Conservation (phyloP, 2,797 vertebrate species). For the Spatula clypeata region DNA sequence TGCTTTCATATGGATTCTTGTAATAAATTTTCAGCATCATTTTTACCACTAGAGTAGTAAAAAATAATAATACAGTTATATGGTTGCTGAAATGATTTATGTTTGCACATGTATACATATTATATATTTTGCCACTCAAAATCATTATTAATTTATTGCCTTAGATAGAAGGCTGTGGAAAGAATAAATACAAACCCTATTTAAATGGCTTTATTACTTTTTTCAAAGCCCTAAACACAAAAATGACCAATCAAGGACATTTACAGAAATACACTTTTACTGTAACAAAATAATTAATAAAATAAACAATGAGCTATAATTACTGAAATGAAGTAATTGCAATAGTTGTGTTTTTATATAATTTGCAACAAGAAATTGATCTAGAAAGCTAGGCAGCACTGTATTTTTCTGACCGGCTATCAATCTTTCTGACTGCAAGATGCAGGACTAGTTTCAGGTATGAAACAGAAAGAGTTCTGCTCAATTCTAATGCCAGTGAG, state of each 20-base stretch:
- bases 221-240: neutral
- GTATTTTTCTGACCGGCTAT: neutral
- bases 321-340: neutral
- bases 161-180: neutral
- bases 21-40: slow-evolving; percentile 71
- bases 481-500: neutral
- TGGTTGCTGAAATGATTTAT: slow-evolving; percentile 46
- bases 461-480: neutral
- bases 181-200: neutral
- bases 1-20: slow-evolving; percentile 65
- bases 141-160: slow-evolving; percentile 22
- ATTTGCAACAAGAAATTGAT: neutral
- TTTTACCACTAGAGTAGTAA: slow-evolving; percentile 64
- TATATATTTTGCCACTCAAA: neutral
- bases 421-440: neutral
- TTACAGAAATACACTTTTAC: neutral
- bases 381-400: neutral
- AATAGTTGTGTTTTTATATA: neutral
- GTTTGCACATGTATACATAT: slow-evolving; percentile 7
- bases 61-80: slow-evolving; percentile 45
- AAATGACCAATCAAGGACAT: neutral
- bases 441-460: neutral
- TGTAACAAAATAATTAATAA: neutral
- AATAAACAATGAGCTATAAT: neutral
- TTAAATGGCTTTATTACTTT: neutral